Conservation (phyloP, 2,888 invertebrate species). For the Yponomeuta sedellus region DNA sequence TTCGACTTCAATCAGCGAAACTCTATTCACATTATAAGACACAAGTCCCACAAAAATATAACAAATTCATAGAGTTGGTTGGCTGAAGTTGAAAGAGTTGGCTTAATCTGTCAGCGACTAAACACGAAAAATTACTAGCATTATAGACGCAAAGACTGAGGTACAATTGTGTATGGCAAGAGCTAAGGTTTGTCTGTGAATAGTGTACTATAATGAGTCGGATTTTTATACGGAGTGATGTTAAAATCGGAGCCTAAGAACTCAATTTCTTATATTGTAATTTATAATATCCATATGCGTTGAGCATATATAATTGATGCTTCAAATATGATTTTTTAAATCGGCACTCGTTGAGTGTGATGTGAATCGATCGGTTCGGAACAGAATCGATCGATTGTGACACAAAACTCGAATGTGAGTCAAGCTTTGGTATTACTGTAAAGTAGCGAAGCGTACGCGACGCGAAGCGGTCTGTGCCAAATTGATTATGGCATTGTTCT, state of each 20-base stretch:
- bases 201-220: constrained; percentile 7
- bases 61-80: not conserved
- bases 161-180: constrained; percentile 2
- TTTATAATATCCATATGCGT: constrained; percentile 1
- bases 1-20: not conserved
- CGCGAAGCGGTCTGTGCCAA: constrained; percentile 13
- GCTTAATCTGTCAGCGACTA: not conserved
- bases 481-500: constrained; percentile 12
- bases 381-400: not conserved
- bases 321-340: constrained; percentile 9
- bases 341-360: not conserved
- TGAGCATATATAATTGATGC: constrained; percentile 8
- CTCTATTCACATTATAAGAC: not conserved
- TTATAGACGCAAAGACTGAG: constrained; percentile 15
- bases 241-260: constrained; percentile 9
- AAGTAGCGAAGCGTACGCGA: not conserved
- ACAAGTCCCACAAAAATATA: not conserved
- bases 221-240: constrained; percentile 11
- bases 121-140: constrained; percentile 12
- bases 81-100: not conserved
- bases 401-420: not conserved
- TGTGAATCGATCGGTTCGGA: not conserved
- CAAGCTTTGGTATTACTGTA: constrained; percentile 10
- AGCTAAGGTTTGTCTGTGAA: constrained; percentile 6
- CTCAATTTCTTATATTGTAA: constrained; percentile 11